Evolutionary conservation across 2,113 vertebrate species (phyloP), one percentile per base, ranked within the genome.

Genomic region (Grallaria varia): DNA sequence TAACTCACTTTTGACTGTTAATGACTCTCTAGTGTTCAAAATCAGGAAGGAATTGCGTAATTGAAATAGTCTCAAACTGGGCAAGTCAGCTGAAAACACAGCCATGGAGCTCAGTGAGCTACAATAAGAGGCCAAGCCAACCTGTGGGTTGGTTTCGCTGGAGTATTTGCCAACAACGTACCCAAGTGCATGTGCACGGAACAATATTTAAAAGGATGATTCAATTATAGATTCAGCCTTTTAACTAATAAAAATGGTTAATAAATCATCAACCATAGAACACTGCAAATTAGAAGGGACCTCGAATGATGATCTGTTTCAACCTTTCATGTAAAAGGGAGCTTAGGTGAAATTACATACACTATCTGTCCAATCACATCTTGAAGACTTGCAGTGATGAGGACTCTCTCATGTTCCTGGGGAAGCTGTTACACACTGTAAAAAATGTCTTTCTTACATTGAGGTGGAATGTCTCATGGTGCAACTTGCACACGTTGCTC

Each of bases 111-210:
- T 50, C 45, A 84, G 14, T 1, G 1, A 71, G 40, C 23, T 58
- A 35, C 12, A 71, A 5, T 19, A 75, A 58, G 50, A 74, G 42
- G 10, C 39, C 47, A 28, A 16, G 68, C 13, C 86, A 56, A 59
- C 7, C 50, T 10, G 3, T 8, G n/a, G 4, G 35, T 20, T 84
- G 73, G 55, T 84, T 88, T 81, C 18, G 35, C 28, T 40, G 22
- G 40, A 40, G 5, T 8, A 25, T 87, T 84, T 89, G 14, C 14
- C 68, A 49, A 78, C 76, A 67, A 67, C 14, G 18, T 9, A 47
- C 28, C 30, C 12, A 3, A 35, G 17, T 5, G 1, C 8, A 1
- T 31, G 10, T 1, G 1, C 1, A 30, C 6, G n/a, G 30, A 66
- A 6, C 20, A 27, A 39, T 28, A 8, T 16, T 60, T 25, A n/a